Evolutionary conservation across 2,113 vertebrate genomes (phyloP).

Genomic region (Haliaeetus leucogaster): DNA sequence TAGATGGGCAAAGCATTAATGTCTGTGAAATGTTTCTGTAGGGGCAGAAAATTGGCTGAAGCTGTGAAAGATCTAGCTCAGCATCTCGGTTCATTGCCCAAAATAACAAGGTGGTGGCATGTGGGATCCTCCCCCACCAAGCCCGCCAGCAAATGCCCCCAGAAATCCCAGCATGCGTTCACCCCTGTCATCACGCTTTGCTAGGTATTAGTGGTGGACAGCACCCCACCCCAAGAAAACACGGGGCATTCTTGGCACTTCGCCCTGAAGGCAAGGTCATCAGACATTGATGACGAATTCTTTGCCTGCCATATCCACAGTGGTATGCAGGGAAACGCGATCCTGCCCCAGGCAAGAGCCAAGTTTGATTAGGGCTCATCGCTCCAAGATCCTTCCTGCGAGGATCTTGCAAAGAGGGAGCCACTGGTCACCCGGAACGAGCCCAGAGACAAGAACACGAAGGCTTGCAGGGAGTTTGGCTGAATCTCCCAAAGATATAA

Average conservation of each 20-base stretch:
- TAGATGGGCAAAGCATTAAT: background rate
- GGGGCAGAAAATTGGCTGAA: slow-evolving; percentile 28
- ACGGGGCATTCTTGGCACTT: slow-evolving; percentile 72
- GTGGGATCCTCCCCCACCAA: slow-evolving; percentile 55
- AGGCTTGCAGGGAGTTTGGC: background rate
- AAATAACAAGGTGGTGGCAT: slow-evolving; percentile 75
- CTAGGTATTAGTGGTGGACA: slow-evolving; percentile 58
- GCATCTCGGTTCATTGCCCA: slow-evolving; percentile 54
- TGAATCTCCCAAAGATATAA: background rate
- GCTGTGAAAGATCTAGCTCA: slow-evolving; percentile 52
- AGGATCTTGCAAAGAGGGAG: background rate
- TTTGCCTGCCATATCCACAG: slow-evolving; percentile 24
- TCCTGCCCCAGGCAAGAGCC: background rate
- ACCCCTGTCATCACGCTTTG: slow-evolving; percentile 65
- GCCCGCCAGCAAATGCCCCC: slow-evolving; percentile 61
- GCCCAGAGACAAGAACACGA: background rate
- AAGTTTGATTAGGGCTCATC: background rate
- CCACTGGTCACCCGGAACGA: background rate
- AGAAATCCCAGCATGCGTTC: slow-evolving; percentile 38
- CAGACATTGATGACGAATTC: slow-evolving; percentile 40
- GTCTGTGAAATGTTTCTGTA: background rate
- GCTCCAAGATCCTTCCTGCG: background rate
- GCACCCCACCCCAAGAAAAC: slow-evolving; percentile 72
- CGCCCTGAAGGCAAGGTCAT: slow-evolving; percentile 62
- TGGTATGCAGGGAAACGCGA: slow-evolving; percentile 46